Conservation (phyloP, 2,888 invertebrate species). For the Diabrotica balteata region DNA sequence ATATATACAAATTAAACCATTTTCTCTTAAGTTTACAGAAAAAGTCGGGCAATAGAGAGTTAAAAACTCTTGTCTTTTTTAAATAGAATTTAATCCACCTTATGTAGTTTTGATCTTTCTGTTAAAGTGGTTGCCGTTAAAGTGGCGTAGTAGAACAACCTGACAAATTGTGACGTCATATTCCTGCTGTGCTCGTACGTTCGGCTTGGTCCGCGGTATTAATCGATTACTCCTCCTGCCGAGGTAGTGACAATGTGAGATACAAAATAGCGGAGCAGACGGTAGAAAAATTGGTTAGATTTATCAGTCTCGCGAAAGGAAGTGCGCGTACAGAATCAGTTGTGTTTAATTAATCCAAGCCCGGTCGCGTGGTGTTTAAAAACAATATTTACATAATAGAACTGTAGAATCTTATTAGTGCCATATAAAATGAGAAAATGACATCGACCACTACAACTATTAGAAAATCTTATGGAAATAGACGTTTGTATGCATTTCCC, state of each 20-base stretch:
- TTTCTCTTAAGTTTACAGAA: too few relatives aligned
- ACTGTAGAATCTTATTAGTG: slow-evolving; percentile 23
- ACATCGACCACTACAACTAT: slow-evolving; percentile 57
- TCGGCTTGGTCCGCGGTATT: slow-evolving; percentile 26
- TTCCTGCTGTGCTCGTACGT: slow-evolving; percentile 1
- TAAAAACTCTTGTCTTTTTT: too few relatives aligned
- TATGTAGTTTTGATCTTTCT: not conserved
- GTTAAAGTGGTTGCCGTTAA: too few relatives aligned
- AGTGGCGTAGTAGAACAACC: too few relatives aligned
- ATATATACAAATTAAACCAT: too few relatives aligned
- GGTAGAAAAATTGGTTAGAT: slow-evolving; percentile 17
- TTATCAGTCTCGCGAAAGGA: slow-evolving; percentile 10
- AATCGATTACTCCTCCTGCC: slow-evolving; percentile 30
- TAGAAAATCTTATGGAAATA: slow-evolving; percentile 59
- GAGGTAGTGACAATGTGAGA: slow-evolving; percentile 18
- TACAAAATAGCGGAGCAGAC: slow-evolving; percentile 17
- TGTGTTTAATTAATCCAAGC: slow-evolving; percentile 2
- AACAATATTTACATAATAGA: slow-evolving; percentile 3
- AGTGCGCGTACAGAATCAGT: slow-evolving; percentile 12
- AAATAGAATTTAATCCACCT: too few relatives aligned
- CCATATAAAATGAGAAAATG: slow-evolving; percentile 51
- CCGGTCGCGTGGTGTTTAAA: slow-evolving; percentile 18
- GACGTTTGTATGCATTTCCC: slow-evolving; percentile 57
- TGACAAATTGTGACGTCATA: not conserved
- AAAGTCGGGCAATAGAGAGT: too few relatives aligned